Evolutionary conservation across 92 coral and sea anemone species (phyloP), one percentile per base, ranked within the genome.

Genomic region (Chrysogorgia sp.): DNA sequence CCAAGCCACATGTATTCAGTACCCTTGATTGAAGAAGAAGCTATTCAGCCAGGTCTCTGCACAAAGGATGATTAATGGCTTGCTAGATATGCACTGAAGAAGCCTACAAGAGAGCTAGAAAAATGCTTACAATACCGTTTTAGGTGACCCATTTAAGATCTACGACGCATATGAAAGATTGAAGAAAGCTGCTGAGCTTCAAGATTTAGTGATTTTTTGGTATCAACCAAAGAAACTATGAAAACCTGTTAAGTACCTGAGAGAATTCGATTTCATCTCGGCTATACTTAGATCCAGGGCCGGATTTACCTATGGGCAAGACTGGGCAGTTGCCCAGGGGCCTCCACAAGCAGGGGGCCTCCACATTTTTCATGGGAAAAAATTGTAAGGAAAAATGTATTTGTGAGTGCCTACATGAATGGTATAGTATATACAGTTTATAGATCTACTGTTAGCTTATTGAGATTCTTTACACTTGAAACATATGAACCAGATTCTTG

Each of bases 161-260:
- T 90, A 90, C 35, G 84, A 90, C 24, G 90, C 85, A 0, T 41
- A 47, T 68, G 76, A 45, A 43, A 40, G 32, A 24, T 45, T 68
- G 34, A 68, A 48, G 61, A 60, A 85, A 25, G 82, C 68, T 20
- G 52, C 19, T 10, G 86, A 85, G 34, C 34, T 68, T 7, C 76
- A 68, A 25, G 76, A 91, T 40, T 61, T 29, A 81, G 88, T 60
- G 89, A 88, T 70, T 90, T 87, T 50, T 82, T 87, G 0, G 67
- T 85, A 0, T 81, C 88, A 87, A 85, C 90, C 0, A 81, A 80
- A 75, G 91, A 90, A 69, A 87, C 86, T 1, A 90, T 90, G 91
- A 90, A 68, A 59, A 74, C 92, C 6, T n/a, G 90, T 86, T 8
- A 86, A 86, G 56, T 81, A 91, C 74, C 81, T 91, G 14, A 82